Conservation (phyloP, 2,113 vertebrate genomes). For the Motacilla alba region DNA sequence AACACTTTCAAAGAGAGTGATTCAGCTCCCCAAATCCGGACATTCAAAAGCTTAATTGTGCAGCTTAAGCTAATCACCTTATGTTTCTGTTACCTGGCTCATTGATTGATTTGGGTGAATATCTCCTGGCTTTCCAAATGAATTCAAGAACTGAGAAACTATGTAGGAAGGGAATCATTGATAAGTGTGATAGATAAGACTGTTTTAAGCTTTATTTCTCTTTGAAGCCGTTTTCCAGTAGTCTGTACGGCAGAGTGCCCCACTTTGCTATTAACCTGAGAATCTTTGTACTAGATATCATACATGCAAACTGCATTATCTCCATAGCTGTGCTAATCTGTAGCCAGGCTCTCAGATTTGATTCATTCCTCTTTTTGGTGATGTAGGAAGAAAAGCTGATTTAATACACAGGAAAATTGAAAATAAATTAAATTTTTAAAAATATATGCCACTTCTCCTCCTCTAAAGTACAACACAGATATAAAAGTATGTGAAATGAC, state of each 20-base stretch:
- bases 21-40: neutral
- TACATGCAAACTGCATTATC: neutral
- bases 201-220: neutral
- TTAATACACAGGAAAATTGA: neutral
- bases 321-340: neutral
- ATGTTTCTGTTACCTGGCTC: slow-evolving; percentile 39
- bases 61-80: slow-evolving; percentile 40
- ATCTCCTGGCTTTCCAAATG: neutral
- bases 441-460: neutral
- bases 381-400: neutral
- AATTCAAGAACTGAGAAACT: neutral
- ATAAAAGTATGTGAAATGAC: neutral
- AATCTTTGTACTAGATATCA: neutral
- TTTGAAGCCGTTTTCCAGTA: neutral
- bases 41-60: slow-evolving; percentile 1
- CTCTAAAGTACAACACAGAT: neutral
- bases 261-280: neutral
- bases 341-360: neutral
- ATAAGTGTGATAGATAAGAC: neutral
- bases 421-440: neutral
- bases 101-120: slow-evolving; percentile 25
- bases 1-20: slow-evolving; percentile 31
- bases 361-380: neutral
- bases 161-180: neutral
- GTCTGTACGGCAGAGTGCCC: accelerated